Base-by-base conservation (phyloP, 2,888 invertebrate species). In the Dexiosoma caninum region DNA sequence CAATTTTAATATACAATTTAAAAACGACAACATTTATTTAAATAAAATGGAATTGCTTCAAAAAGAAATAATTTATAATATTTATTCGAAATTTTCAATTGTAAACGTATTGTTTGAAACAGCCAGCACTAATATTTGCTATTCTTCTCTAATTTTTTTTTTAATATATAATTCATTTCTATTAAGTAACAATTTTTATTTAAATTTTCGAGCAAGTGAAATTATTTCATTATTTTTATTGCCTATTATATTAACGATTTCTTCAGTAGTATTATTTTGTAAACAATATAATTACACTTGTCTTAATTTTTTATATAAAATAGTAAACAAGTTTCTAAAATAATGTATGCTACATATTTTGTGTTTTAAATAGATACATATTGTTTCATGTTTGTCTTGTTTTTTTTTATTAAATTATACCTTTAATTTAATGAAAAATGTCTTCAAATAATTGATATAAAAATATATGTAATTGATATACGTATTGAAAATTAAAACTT, bases 401-500 rank as follows among this genome's bases (percentile, higher is more conserved):
- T 27, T 19, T 46, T 40, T 40, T 64, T 14, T 66, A 55, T 32
- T 72, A 42, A 70, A 51, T 71, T 30, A 49, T 40, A 42, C 3
- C 16, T 69, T 76, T 44, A 71, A 64, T 72, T 71, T 44, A 9
- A 69, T 10, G 14, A 66, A 71, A 62, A 51, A 49, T 51, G 46
- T 77, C 62, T 67, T 72, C 60, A 72, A 81, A 67, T 69, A 77
- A 78, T 69, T 81, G 46, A 78, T 69, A 66, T 59, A 42, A 64
- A 74, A 77, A 81, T 83, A 81, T 70, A 84, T 82, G 81, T 83
- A 82, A 83, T 83, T 81, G 77, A 83, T 83, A 83, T 82, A 78
- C 83, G 78, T 83, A 82, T 74, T 77, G 44, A 74, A 74, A 74
- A 14, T n/a, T n/a, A n/a, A n/a, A n/a, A n/a, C n/a, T n/a, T n/a